phyloP scores from a whole-genome alignment of 2,113 vertebrate genomes.

The Datnioides undecimradiatus region DNA sequence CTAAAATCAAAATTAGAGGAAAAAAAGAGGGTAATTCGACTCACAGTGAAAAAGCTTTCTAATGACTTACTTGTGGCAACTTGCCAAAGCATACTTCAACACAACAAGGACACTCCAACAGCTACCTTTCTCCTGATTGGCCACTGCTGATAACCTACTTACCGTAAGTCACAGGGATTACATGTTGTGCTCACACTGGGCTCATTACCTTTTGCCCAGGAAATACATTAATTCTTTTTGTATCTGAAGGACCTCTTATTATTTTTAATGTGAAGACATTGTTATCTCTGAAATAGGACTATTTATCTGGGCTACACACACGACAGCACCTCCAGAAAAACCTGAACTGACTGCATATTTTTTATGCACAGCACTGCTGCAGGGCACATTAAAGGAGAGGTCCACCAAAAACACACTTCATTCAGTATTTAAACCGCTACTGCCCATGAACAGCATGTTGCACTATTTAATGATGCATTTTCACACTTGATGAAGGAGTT shows the following conservation, averaged over 20 bases:
- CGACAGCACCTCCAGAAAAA: neutral
- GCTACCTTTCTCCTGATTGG: neutral
- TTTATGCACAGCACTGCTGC: neutral
- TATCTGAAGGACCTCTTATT: neutral
- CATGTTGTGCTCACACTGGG: neutral
- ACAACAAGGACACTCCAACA: neutral
- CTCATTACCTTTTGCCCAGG: neutral
- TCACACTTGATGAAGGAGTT: too few species aligned
- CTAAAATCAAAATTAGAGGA: neutral
- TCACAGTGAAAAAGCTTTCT: neutral
- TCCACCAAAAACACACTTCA: neutral
- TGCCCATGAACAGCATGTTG: neutral
- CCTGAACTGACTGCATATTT: neutral
- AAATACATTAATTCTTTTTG: neutral
- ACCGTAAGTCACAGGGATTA: neutral
- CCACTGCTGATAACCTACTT: neutral
- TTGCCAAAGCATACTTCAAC: slow-evolving; percentile 2
- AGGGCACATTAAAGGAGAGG: neutral
- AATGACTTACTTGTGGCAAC: neutral
- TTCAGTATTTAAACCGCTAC: slow-evolving; percentile 17
- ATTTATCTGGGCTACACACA: neutral
- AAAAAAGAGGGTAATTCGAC: neutral
- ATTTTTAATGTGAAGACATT: neutral
- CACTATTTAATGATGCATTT: neutral
- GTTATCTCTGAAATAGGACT: neutral